These are phyloP conservation scores for Andricus grossulariae DNA, from an alignment of 1,140 invertebrate genomes.

Conservation along the genomic window DNA sequence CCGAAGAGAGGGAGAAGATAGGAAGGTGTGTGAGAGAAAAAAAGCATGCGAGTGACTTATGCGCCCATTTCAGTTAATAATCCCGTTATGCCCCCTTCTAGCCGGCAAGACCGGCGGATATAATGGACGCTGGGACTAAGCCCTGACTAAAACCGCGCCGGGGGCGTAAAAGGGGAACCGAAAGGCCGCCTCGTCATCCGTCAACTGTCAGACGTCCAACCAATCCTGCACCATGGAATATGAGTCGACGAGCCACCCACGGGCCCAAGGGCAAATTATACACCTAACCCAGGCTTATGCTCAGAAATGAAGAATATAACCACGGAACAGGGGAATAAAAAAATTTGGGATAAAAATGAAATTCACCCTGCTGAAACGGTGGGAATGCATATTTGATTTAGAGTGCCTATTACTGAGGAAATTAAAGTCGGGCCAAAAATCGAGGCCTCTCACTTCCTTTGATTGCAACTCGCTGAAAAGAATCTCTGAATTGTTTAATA, in stretches of 20 bases:
- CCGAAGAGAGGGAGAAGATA: constrained; percentile 17
- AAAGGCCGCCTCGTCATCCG: constrained; percentile 74
- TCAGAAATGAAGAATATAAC: constrained; percentile 39
- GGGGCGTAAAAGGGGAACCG: constrained; percentile 55
- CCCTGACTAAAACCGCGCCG: constrained; percentile 29
- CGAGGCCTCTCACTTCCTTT: no score
- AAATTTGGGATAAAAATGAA: neutral
- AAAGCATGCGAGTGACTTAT: constrained; percentile 52
- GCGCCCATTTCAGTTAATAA: constrained; percentile 64
- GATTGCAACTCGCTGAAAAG: no score
- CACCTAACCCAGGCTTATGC: constrained; percentile 39
- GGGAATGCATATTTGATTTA: no score
- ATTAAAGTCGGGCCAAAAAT: no score
- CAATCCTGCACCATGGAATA: constrained; percentile 70
- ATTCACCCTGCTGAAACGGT: neutral
- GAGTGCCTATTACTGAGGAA: no score
- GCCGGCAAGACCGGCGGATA: constrained; percentile 45
- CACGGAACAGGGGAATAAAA: neutral
- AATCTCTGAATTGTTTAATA: no score
- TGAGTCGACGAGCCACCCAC: constrained; percentile 64
- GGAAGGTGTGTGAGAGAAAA: constrained; percentile 18
- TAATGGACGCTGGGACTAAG: constrained; percentile 58
- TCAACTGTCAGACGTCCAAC: constrained; percentile 73
- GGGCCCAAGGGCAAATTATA: constrained; percentile 61
- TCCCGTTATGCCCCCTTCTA: constrained; percentile 60